Evolutionary conservation across 2,113 vertebrate genomes (phyloP).

Genomic region (Ictalurus furcatus): DNA sequence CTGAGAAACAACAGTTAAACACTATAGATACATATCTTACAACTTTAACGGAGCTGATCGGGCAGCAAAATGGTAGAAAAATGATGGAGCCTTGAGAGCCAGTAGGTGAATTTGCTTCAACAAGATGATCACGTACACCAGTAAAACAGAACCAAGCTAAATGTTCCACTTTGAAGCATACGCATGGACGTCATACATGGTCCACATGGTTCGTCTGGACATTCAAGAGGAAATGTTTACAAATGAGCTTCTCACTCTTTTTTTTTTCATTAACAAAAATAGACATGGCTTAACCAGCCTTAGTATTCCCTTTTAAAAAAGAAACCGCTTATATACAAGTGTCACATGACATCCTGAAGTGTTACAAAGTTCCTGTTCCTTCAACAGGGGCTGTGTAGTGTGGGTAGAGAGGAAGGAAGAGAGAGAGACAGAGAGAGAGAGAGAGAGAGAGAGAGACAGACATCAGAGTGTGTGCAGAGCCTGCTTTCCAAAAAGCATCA

Average conservation of each 20-base stretch:
- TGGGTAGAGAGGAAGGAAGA: conserved; percentile 46
- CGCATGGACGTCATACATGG: conserved; percentile 58
- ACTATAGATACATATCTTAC: conserved; percentile 44
- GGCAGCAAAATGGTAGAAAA: conserved; percentile 43
- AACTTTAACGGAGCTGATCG: conserved; percentile 28
- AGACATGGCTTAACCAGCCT: conserved; percentile 78
- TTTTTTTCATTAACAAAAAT: conserved; percentile 79
- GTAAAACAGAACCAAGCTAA: conserved; percentile 64
- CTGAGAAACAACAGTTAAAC: conserved; percentile 37
- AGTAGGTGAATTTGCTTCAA: conserved; percentile 63
- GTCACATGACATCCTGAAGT: conserved; percentile 69
- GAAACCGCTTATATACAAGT: conserved; percentile 73
- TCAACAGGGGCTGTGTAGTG: conserved; percentile 59
- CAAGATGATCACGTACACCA: conserved; percentile 66
- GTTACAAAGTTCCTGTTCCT: conserved; percentile 69
- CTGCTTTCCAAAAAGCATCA: conserved; percentile 31
- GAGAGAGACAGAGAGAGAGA: not conserved
- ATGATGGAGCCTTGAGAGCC: conserved; percentile 16
- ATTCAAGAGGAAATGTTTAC: conserved; percentile 69
- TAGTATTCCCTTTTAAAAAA: conserved; percentile 72
- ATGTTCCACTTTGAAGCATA: conserved; percentile 71
- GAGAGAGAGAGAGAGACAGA: not conserved
- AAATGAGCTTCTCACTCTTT: conserved; percentile 58
- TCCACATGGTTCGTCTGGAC: conserved; percentile 61
- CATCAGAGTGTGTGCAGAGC: not conserved